These are phyloP conservation scores for Apis laboriosa DNA, from an alignment of 1,140 invertebrate genomes.

Conservation along the genomic window DNA sequence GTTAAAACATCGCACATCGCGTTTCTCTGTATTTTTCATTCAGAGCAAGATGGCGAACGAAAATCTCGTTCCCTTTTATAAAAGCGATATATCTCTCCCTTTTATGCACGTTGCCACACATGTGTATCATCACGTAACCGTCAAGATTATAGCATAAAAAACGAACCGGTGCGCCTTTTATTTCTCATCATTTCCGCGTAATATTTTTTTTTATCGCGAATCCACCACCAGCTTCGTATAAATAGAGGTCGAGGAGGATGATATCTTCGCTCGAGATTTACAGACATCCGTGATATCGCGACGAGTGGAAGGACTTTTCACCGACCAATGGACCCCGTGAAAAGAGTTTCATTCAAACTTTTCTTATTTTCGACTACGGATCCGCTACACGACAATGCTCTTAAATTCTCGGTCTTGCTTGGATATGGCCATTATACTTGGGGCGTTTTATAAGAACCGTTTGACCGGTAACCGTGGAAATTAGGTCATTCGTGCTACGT, in stretches of 20 bases:
- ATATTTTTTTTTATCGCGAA: constrained; percentile 45
- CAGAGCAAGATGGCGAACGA: constrained; percentile 2
- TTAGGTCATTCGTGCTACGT: constrained; percentile 27
- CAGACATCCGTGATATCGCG: constrained; percentile 14
- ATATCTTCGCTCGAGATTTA: constrained; percentile 45
- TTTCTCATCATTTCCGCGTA: constrained; percentile 45
- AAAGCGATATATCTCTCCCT: constrained; percentile 22
- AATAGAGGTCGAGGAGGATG: constrained; percentile 11
- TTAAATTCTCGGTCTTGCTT: constrained; percentile 74
- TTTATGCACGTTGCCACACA: constrained; percentile 8
- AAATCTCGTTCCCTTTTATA: constrained; percentile 43
- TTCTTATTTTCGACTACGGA: constrained; percentile 72
- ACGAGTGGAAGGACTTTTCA: constrained; percentile 27
- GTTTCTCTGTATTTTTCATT: not conserved
- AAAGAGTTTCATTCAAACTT: constrained; percentile 62
- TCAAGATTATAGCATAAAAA: constrained; percentile 50
- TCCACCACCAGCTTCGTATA: constrained; percentile 2
- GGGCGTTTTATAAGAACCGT: constrained; percentile 12
- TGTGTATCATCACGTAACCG: constrained; percentile 26
- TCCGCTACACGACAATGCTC: constrained; percentile 77
- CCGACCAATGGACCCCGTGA: constrained; percentile 18
- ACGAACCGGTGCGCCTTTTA: constrained; percentile 43
- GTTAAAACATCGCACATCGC: constrained; percentile 7
- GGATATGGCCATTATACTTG: constrained; percentile 49
- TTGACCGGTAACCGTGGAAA: constrained; percentile 26